These are phyloP conservation scores for Timandra comae DNA, from an alignment of 2,888 invertebrate genomes.

Conservation along the genomic window DNA sequence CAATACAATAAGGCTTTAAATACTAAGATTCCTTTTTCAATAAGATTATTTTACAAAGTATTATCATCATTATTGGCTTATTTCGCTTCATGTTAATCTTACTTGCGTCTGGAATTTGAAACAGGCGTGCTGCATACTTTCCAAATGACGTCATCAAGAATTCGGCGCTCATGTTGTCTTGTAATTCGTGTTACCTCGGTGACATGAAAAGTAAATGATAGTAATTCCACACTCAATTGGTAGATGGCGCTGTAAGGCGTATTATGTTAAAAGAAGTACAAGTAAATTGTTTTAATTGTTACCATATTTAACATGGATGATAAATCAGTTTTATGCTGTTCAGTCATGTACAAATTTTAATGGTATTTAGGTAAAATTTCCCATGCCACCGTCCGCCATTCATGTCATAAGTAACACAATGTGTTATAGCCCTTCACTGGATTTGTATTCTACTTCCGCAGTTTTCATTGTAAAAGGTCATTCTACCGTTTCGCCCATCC, in stretches of 20 bases:
- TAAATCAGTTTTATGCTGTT: constrained; percentile 6
- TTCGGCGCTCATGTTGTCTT: constrained; percentile 50
- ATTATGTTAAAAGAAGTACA: background rate
- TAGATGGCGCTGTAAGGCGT: constrained; percentile 39
- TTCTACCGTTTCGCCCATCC: constrained; percentile 64
- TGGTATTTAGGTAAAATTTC: constrained; percentile 20
- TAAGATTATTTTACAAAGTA: no score
- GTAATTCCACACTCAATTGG: constrained; percentile 12
- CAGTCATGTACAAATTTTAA: constrained; percentile 5
- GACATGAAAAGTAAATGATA: constrained; percentile 20
- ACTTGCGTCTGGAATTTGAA: no score
- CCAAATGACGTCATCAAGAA: constrained; percentile 62
- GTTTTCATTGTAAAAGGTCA: constrained; percentile 47
- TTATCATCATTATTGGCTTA: no score
- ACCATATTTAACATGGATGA: background rate
- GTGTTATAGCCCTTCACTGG: constrained; percentile 37
- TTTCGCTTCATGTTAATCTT: no score
- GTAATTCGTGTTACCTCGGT: constrained; percentile 24
- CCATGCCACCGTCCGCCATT: constrained; percentile 23
- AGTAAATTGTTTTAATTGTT: background rate
- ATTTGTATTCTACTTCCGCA: constrained; percentile 51
- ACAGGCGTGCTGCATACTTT: constrained; percentile 55
- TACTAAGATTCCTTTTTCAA: no score
- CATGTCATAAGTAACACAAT: constrained; percentile 24
- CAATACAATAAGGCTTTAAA: no score